Conservation (phyloP, 2,797 vertebrate species). For the Loris lydekkerianus region DNA sequence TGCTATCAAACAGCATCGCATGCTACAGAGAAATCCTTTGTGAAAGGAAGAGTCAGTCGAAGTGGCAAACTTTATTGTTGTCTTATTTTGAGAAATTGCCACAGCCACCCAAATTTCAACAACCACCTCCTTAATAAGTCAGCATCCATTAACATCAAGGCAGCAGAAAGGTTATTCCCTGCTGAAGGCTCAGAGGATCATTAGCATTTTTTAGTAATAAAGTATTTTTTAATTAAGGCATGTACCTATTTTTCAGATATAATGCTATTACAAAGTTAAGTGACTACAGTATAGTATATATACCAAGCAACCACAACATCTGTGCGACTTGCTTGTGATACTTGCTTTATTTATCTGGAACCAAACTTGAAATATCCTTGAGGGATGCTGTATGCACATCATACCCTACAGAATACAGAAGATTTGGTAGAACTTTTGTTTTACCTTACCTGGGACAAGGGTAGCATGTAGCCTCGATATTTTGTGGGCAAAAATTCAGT, state of each 20-base stretch:
- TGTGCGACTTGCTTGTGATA: neutral
- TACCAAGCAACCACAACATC: neutral
- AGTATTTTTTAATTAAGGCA: neutral
- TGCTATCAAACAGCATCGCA: neutral
- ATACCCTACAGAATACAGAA: rapidly evolving
- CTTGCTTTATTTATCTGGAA: neutral
- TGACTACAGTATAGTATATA: too few species aligned
- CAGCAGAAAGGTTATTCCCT: neutral
- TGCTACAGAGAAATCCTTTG: neutral
- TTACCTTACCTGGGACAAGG: constrained; percentile 93
- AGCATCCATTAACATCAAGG: neutral
- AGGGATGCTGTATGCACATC: neutral
- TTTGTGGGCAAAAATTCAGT: constrained; percentile 96
- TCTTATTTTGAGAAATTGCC: too few species aligned
- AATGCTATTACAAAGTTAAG: neutral
- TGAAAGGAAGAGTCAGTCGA: neutral
- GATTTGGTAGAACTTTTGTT: rapidly evolving
- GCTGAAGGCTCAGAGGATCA: neutral
- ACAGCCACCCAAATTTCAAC: neutral
- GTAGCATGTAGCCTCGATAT: constrained; percentile 93
- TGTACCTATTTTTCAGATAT: neutral
- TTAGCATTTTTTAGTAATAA: neutral
- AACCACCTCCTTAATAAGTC: neutral
- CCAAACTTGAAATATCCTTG: neutral
- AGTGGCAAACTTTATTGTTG: neutral